Base-by-base conservation (phyloP, 2,113 vertebrate genomes). In the Pseudorhombus dupliciocellatus region DNA sequence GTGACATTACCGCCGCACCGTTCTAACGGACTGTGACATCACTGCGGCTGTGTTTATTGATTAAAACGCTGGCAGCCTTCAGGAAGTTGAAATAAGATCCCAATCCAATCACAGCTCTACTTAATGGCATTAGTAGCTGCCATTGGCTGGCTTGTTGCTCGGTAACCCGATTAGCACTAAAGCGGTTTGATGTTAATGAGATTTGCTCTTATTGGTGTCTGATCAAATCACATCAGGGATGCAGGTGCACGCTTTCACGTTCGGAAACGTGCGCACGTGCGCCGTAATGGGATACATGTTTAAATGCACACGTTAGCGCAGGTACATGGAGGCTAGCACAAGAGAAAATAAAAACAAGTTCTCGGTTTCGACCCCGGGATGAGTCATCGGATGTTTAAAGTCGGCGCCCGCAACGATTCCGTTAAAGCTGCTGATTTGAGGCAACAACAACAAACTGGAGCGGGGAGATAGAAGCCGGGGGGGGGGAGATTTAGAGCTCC, bases 121-220 rank as follows among this genome's bases (percentile, higher is more conserved):
- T 75, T 91, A 92, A 92, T 92, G 88, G 75, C 88, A 92, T 92
- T 92, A 92, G 86, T 73, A 89, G 89, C 84, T 84, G 76, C 84
- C 80, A 92, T 92, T 92, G 89, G 90, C 90, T 83, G 87, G 67
- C 77, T 80, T 84, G 84, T 92, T 85, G 86, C 89, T 86, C 75
- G 7, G 84, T 91, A 92, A 92, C 86, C 59, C 78, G 84, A 92
- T 92, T 91, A 90, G 85, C 30, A 73, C 68, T 81, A 84, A 92
- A 91, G 83, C 88, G 76, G 84, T 92, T 91, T 89, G 88, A 91
- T 91, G 89, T 84, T 89, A 81, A 92, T 92, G 84, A 86, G 85
- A 90, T 92, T 91, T 89, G 84, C 77, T 86, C 69, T 88, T 90
- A 91, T 88, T 90, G 90, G 89, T 90, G 90, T 91, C 90, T 90